Evolutionary conservation across 2,797 vertebrate genomes (phyloP).

Genomic region (Luscinia luscinia): DNA sequence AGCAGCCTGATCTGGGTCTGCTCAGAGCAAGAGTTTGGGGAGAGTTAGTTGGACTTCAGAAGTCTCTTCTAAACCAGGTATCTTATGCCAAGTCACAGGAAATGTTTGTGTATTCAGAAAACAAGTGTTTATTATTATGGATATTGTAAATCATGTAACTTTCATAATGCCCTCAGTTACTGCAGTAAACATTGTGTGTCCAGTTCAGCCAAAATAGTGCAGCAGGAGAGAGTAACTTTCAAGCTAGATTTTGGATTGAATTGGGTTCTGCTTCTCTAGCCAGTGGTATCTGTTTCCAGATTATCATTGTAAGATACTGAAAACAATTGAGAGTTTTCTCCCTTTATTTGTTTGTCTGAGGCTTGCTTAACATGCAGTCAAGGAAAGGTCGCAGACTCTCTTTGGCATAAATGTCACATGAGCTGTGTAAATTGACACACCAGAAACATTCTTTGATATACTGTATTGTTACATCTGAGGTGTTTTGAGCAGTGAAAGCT

Average conservation of each 20-base stretch:
- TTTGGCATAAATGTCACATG: neutral
- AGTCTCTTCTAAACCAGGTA: neutral
- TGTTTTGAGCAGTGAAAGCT: neutral
- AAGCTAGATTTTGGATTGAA: neutral
- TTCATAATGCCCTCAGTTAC: neutral
- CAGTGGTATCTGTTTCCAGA: neutral
- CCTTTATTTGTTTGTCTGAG: neutral
- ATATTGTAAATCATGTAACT: rapidly evolving
- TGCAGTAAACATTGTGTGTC: neutral
- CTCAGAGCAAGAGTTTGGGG: neutral
- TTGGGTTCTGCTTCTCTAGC: neutral
- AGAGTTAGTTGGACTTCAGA: neutral
- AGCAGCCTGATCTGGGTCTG: neutral
- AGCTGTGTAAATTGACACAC: neutral
- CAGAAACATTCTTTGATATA: neutral
- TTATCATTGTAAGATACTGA: neutral
- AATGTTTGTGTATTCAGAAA: neutral
- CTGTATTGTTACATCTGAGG: neutral
- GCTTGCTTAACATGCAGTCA: neutral
- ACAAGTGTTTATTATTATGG: neutral
- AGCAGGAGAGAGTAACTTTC: neutral
- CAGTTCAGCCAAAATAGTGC: neutral
- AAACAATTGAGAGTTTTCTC: neutral
- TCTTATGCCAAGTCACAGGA: neutral
- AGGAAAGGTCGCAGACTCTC: neutral